Conservation (phyloP, 2,113 vertebrate species). For the Redunca redunca region DNA sequence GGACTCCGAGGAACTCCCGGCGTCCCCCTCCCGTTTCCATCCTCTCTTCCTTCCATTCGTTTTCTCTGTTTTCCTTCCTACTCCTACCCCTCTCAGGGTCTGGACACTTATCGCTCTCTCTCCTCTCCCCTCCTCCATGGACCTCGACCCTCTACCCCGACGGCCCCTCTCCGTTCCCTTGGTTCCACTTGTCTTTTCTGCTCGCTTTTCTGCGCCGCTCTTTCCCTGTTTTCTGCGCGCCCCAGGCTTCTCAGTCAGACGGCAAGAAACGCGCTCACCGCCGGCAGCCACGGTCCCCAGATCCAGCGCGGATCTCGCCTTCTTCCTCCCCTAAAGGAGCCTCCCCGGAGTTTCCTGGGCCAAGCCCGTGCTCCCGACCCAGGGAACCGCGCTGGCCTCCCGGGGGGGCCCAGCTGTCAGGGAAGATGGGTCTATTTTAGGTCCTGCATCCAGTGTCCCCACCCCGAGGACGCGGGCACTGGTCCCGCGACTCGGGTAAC, state of each 20-base stretch:
- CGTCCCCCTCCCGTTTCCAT: neutral
- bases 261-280: fast-evolving
- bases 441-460: neutral
- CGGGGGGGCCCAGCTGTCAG: neutral
- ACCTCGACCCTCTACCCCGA: neutral
- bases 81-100: neutral
- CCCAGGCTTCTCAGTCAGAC: neutral
- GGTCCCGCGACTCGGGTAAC: neutral
- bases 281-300: fast-evolving
- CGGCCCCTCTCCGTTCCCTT: fast-evolving
- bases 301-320: neutral
- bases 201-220: neutral
- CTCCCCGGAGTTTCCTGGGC: neutral
- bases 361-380: fast-evolving
- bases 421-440: constrained; percentile 37
- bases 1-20: neutral
- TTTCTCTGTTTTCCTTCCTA: neutral
- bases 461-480: neutral
- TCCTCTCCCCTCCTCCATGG: neutral
- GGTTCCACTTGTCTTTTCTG: neutral
- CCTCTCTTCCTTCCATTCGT: neutral
- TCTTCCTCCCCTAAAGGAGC: neutral
- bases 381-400: neutral
- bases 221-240: neutral
- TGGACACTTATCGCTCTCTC: too few relatives aligned